These are phyloP conservation scores for Arctocebus calabarensis DNA, from an alignment of 2,797 vertebrate genomes.

Conservation along the genomic window DNA sequence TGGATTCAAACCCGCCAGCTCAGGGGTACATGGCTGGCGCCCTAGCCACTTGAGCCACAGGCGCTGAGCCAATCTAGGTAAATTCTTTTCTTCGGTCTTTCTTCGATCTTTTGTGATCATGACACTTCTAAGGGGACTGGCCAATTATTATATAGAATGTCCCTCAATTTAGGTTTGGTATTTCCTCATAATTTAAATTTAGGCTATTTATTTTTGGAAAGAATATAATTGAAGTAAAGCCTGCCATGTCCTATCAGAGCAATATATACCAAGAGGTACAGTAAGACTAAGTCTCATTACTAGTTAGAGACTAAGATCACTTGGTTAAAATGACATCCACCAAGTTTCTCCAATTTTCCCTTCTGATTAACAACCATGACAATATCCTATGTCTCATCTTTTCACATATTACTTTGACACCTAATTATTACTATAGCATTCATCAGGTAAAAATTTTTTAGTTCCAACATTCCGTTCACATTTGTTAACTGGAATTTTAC, in stretches of 20 bases:
- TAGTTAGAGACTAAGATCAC: background rate
- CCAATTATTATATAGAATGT: background rate
- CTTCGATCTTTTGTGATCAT: background rate
- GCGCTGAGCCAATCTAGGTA: too few relatives aligned
- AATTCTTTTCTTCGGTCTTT: background rate
- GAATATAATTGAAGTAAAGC: background rate
- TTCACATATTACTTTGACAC: background rate
- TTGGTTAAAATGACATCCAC: background rate
- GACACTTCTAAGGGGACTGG: constrained; percentile 35
- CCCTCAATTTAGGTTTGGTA: background rate
- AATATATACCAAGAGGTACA: background rate
- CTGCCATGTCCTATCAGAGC: background rate
- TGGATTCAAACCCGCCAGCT: too few relatives aligned
- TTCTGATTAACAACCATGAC: background rate
- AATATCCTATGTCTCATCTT: background rate
- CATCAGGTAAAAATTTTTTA: constrained; percentile 5
- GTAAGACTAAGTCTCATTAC: background rate
- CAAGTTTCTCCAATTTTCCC: background rate
- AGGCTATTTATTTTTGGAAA: background rate
- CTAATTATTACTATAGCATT: background rate
- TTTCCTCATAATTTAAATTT: background rate
- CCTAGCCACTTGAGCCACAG: too few relatives aligned
- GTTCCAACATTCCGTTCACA: background rate
- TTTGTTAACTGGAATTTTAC: constrained; percentile 5
- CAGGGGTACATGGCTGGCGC: too few relatives aligned